Conservation (phyloP, 2,888 invertebrate genomes). For the Hydrotaea cyrtoneurina region DNA sequence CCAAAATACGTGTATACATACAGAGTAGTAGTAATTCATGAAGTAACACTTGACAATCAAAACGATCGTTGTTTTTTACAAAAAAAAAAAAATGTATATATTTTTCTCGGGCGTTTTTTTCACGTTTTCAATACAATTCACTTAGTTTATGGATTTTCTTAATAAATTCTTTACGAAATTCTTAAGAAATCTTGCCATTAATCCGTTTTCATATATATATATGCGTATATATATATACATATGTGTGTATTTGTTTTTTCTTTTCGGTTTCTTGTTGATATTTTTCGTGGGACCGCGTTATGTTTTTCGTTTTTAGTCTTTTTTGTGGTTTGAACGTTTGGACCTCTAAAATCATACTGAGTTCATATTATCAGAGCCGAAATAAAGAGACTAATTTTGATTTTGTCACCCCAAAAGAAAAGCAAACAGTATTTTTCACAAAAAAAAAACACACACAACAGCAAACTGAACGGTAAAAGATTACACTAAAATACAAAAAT, state of each 20-base stretch:
- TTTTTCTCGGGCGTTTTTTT: not conserved
- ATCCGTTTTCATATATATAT: conserved; percentile 10
- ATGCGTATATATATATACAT: not conserved
- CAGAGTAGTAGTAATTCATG: conserved; percentile 45
- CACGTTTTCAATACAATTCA: not conserved
- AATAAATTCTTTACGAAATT: not conserved
- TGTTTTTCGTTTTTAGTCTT: not conserved
- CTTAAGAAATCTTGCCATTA: not conserved
- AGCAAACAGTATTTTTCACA: not conserved
- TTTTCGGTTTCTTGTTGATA: not conserved
- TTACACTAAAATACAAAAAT: not conserved
- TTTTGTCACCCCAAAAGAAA: conserved; percentile 53
- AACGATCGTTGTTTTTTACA: not conserved
- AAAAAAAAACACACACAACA: conserved; percentile 18
- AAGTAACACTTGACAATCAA: not conserved
- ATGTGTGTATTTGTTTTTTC: conserved; percentile 25
- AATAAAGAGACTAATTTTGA: not conserved
- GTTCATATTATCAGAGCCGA: not conserved
- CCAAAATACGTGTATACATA: conserved; percentile 13
- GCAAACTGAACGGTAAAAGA: no score
- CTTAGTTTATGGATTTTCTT: not conserved
- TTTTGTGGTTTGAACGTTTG: conserved; percentile 52
- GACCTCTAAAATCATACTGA: conserved; percentile 59
- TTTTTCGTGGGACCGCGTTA: conserved; percentile 23
- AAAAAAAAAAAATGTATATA: no score